Base-by-base conservation (phyloP, 2,113 vertebrate genomes). In the Colius striatus region DNA sequence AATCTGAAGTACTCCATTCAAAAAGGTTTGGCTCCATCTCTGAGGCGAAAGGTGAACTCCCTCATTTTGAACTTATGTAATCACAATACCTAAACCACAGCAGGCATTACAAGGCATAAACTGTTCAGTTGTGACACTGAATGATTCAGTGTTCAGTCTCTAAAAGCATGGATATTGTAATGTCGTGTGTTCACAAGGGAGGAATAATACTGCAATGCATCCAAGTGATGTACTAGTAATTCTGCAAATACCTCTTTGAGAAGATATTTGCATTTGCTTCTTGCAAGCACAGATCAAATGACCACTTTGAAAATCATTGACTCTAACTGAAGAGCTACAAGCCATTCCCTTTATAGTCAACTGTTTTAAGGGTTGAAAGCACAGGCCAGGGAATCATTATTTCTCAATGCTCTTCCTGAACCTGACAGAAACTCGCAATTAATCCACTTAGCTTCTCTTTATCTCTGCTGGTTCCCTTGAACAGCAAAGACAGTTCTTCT, bases 371-470 rank as follows among this genome's bases (percentile, higher is more conserved):
- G 68, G 21, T 57, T 90, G 75, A 70, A 94, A 95, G 48, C 60
- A 81, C 29, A 60, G 75, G 75, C 63, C 84, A 86, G 82, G 68
- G 57, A 95, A 65, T 74, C 7, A 26, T 95, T 94, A 88, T 66
- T 95, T 68, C 82, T 85, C 2, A 0, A 34, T 72, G 57, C 15
- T 94, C 21, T 80, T 88, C 85, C 60, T 86, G 75, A 85, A 73
- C 60, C 72, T 84, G 93, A 94, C 84, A 66, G 75, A 94, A 90
- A 95, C n/a, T 90, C 94, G 86, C 79, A 84, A 86, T 83, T 96
- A 91, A 97, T 93, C 45, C 88, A 94, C 76, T 95, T 96, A 87
- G 47, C 17, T 89, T 90, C 66, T 55, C 66, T 92, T 91, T 90
- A 66, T 93, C 81, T 93, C 47, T 73, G 47, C 38, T 96, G 63